Base-by-base conservation (phyloP, 2,113 vertebrate genomes). In the Chaetura pelagica region DNA sequence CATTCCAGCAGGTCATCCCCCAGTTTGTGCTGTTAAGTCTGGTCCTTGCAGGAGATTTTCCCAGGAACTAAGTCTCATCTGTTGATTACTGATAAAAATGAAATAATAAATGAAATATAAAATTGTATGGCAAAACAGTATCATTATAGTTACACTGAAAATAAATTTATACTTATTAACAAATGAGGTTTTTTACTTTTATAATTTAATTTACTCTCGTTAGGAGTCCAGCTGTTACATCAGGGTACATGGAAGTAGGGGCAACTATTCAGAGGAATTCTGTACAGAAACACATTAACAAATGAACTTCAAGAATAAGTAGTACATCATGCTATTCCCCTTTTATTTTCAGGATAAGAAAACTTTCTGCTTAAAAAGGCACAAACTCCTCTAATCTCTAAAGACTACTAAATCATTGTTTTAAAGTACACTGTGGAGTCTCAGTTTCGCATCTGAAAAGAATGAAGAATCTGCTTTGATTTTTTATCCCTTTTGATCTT, bases 401-500 rank as follows among this genome's bases (percentile, higher is more conserved):
- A 89, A 68, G 66, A 32, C 26, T 75, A 84, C 89, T 72, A 91
- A 84, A 91, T 86, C 52, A 82, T 82, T 94, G 57, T 87, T 87
- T 92, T 87, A 78, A 91, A 89, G 21, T 75, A 72, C 12, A 46
- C 17, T 35, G 40, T 89, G 24, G 57, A 94, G n/a, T 78, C 61
- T 78, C 26, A 68, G 67, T 84, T 4, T 94, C 40, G 27, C 67
- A 63, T 92, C 23, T 91, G 87, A 73, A 92, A 59, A 91, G 73
- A 89, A 89, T n/a, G 68, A 81, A 93, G 92, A 82, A 92, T 44
- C n/a, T 58, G 61, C 66, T 96, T 91, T 92, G 93, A 89, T 81
- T 94, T 93, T 80, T 90, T 93, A 85, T 87, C 72, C n/a, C 20
- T 77, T 92, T 93, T 77, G 79, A 87, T 93, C 91, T 96, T 85